Evolutionary conservation across 2,113 vertebrate genomes (phyloP).

Genomic region (Raja brachyura): DNA sequence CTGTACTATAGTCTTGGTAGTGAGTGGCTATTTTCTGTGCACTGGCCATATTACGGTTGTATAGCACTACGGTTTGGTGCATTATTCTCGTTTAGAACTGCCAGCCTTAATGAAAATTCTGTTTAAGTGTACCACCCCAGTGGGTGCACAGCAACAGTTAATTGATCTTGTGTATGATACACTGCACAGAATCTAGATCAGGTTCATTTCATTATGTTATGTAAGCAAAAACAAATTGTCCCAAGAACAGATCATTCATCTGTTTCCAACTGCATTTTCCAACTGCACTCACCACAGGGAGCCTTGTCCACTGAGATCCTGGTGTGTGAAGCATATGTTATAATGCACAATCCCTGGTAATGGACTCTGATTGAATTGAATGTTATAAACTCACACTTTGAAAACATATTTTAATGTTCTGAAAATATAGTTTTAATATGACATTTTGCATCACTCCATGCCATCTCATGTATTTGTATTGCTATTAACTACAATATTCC

Average conservation of each 20-base stretch:
- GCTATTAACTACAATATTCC: not conserved
- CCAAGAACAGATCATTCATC: not conserved
- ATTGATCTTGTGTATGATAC: not conserved
- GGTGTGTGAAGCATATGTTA: not conserved
- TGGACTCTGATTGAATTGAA: not conserved
- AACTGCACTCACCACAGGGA: not conserved
- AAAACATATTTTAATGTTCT: too few relatives aligned
- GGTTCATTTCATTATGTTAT: conserved; percentile 14
- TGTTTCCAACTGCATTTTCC: conserved; percentile 3
- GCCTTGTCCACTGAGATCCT: not conserved
- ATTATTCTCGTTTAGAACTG: not conserved
- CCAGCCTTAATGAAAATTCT: not conserved
- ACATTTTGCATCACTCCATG: not conserved
- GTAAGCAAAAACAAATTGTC: not conserved
- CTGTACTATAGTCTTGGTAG: conserved; percentile 15
- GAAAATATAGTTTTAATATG: not conserved
- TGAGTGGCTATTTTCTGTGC: not conserved
- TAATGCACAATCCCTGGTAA: not conserved
- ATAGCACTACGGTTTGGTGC: not conserved
- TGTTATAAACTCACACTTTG: not conserved
- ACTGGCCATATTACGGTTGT: too few relatives aligned
- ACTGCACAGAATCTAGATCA: not conserved
- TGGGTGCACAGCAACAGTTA: not conserved
- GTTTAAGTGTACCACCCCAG: not conserved
- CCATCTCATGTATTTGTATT: not conserved